Conservation (phyloP, 2,113 vertebrate genomes). For the Heterochromis multidens region DNA sequence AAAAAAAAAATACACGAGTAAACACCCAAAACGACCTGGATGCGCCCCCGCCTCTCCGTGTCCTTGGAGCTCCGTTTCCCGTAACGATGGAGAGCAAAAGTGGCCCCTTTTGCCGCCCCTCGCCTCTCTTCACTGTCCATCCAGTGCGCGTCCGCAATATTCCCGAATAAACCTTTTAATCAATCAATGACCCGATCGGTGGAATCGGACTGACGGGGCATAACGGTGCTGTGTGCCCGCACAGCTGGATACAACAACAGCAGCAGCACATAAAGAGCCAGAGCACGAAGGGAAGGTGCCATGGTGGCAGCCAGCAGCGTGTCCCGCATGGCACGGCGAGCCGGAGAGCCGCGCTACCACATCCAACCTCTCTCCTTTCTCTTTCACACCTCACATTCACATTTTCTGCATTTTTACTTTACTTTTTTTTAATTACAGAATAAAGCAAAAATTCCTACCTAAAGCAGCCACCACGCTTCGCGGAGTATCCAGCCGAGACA, state of each 20-base stretch:
- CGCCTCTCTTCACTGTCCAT: not conserved
- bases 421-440: not conserved
- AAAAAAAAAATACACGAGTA: not conserved
- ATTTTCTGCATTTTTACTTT: not conserved
- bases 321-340: constrained; percentile 58
- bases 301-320: constrained; percentile 49
- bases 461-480: not conserved
- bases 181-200: not conserved
- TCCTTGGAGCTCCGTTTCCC: constrained; percentile 55
- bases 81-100: constrained; percentile 34
- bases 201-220: not conserved
- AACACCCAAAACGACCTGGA: constrained; percentile 12
- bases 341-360: not conserved
- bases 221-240: constrained; percentile 16
- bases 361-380: not conserved
- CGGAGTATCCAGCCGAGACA: constrained; percentile 46
- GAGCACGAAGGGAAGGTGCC: constrained; percentile 35
- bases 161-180: not conserved
- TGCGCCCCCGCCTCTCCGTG: constrained; percentile 41
- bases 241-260: constrained; percentile 46
- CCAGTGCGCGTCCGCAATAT: constrained; percentile 9
- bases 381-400: not conserved
- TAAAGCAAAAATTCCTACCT: constrained; percentile 11
- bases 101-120: constrained; percentile 34
- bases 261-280: not conserved